Percentiles rank a stretch among this genome's conserved stretches.
phyloP scores from a whole-genome alignment of 64 coral and sea anemone species.

The Montipora cactus region DNA sequence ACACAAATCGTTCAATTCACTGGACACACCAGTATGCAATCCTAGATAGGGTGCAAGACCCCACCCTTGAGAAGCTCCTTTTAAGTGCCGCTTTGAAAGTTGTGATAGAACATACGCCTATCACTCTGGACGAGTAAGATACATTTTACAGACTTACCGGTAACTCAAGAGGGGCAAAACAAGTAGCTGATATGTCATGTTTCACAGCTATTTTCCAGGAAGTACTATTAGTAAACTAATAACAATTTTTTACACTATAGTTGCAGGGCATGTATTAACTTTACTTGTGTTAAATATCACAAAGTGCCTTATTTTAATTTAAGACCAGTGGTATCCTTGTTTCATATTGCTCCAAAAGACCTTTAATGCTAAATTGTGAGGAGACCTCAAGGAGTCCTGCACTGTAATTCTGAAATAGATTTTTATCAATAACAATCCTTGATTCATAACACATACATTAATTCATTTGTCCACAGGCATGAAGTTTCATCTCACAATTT shows the following conservation, averaged over 20 bases:
- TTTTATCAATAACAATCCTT: constrained; percentile 1
- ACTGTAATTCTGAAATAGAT: constrained; percentile 2
- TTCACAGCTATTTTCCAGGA: constrained; percentile 1
- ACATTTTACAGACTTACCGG: neutral
- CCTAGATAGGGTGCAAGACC: constrained; percentile 3
- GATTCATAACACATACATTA: constrained; percentile 11
- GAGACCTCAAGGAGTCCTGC: neutral
- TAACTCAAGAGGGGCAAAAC: constrained; percentile 7
- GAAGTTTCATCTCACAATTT: constrained; percentile 14
- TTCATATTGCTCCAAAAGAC: constrained; percentile 2
- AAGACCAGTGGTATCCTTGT: constrained; percentile 5
- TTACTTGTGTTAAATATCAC: constrained; percentile 12
- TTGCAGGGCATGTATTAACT: constrained; percentile 2
- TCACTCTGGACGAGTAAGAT: constrained; percentile 11
- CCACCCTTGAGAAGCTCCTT: neutral
- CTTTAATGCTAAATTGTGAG: constrained; percentile 7
- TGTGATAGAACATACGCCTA: constrained; percentile 6
- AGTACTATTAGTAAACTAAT: neutral
- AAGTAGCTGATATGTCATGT: neutral
- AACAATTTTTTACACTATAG: neutral
- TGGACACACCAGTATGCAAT: constrained; percentile 42
- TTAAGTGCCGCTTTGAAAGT: constrained; percentile 4
- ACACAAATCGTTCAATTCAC: too few species aligned
- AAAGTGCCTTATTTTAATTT: constrained; percentile 16
- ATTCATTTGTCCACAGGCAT: constrained; percentile 4